These are phyloP conservation scores for Cercocebus atys DNA, from an alignment of 2,113 vertebrate genomes.

Conservation along the genomic window DNA sequence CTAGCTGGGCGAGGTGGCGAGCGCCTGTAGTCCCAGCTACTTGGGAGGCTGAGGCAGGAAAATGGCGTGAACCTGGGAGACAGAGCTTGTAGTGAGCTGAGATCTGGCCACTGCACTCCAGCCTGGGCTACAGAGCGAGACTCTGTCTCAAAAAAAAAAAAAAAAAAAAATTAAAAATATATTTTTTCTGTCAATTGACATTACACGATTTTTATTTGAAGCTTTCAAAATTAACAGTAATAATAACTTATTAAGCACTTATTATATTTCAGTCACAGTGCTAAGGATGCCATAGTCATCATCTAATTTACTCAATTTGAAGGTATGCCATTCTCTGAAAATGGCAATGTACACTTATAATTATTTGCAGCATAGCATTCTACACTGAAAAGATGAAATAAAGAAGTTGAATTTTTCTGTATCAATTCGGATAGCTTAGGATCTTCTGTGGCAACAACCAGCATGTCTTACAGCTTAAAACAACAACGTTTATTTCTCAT, in stretches of 20 bases:
- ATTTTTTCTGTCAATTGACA: not conserved
- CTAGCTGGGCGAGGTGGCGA: too few relatives aligned
- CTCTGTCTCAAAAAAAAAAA: too few relatives aligned
- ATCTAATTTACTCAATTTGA: not conserved
- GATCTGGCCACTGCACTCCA: too few relatives aligned
- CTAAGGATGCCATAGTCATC: not conserved
- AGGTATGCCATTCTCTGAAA: slow-evolving; percentile 8
- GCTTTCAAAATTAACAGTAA: not conserved
- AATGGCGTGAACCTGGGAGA: too few relatives aligned
- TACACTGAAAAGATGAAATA: not conserved
- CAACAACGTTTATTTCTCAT: not conserved
- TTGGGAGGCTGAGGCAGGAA: too few relatives aligned
- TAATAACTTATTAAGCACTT: not conserved
- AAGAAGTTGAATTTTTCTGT: not conserved
- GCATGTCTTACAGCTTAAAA: not conserved
- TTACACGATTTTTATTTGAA: not conserved
- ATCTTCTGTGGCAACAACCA: not conserved
- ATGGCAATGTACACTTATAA: not conserved
- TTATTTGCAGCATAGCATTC: not conserved
- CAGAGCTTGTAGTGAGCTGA: too few relatives aligned
- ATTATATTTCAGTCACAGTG: not conserved
- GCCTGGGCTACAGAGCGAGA: too few relatives aligned
- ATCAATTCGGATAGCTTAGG: not conserved
- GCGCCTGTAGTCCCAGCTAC: too few relatives aligned
- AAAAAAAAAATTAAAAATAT: too few relatives aligned